These are phyloP conservation scores for Mesochorus sp. DNA, from an alignment of 2,888 invertebrate species.

Conservation along the genomic window DNA sequence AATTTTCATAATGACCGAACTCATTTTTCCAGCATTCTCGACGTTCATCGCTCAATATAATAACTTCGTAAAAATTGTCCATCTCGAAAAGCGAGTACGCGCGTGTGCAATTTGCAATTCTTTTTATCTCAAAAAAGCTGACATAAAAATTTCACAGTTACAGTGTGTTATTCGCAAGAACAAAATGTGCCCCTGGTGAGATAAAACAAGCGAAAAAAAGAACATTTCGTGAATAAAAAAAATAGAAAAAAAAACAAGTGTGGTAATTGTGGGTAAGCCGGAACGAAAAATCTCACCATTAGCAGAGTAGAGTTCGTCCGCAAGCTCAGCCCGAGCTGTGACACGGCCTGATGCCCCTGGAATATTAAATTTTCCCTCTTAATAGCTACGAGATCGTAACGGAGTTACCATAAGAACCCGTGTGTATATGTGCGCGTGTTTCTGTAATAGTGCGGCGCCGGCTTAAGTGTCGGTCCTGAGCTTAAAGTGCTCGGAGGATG, in stretches of 20 bases:
- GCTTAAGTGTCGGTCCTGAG: slow-evolving; percentile 3
- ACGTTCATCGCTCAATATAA: no score
- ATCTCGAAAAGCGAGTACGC: no score
- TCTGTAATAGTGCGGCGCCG: no score
- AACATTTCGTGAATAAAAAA: background rate
- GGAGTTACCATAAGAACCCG: slow-evolving; percentile 24
- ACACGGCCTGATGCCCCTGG: slow-evolving; percentile 35
- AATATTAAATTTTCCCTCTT: slow-evolving; percentile 49
- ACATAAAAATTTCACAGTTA: no score
- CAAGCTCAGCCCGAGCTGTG: slow-evolving; percentile 44
- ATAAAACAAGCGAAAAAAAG: background rate
- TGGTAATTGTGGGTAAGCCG: background rate
- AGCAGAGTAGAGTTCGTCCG: slow-evolving; percentile 46
- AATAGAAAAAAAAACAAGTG: background rate
- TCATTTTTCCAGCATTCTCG: no score
- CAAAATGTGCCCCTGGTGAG: background rate
- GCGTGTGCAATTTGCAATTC: no score
- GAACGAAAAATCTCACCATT: slow-evolving; percentile 48
- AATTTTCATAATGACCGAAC: no score
- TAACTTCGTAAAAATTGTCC: no score
- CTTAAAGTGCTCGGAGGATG: background rate
- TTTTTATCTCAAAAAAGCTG: no score
- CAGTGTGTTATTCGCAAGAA: no score
- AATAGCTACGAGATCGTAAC: slow-evolving; percentile 43
- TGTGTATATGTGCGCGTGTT: no score